Conservation (phyloP, 2,113 vertebrate species). For the Gavia stellata region DNA sequence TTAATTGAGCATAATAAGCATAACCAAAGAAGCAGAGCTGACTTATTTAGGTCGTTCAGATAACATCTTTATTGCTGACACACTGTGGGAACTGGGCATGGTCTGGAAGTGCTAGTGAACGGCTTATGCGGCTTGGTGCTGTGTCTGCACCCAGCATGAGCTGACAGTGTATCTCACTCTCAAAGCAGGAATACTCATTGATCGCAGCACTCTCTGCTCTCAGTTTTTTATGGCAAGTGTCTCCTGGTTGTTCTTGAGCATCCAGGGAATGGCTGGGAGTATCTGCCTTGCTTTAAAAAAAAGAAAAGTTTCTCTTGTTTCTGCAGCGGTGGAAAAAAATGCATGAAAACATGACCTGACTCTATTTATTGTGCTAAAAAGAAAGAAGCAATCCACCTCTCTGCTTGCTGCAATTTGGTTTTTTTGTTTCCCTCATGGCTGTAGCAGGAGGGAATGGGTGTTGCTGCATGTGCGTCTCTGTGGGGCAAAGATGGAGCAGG, state of each 20-base stretch:
- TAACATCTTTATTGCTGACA: not conserved
- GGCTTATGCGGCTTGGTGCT: not conserved
- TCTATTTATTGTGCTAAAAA: not conserved
- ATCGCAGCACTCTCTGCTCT: not conserved
- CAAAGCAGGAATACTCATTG: not conserved
- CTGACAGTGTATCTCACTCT: not conserved
- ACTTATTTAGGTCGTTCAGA: not conserved
- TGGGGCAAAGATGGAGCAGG: not conserved
- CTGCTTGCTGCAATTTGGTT: not conserved
- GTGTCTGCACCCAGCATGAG: not conserved
- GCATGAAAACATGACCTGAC: not conserved
- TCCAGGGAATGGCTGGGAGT: not conserved
- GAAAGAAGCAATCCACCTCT: not conserved
- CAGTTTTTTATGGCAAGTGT: not conserved
- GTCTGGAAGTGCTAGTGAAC: not conserved
- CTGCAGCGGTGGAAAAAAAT: not conserved
- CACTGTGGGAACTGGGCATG: not conserved
- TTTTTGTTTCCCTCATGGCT: no score
- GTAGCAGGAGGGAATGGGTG: no score
- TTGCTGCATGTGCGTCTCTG: not conserved
- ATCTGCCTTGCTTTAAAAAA: not conserved
- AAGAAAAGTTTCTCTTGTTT: not conserved
- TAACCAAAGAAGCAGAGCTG: not conserved
- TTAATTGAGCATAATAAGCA: constrained; percentile 31
- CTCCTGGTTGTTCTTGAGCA: not conserved